phyloP scores from a whole-genome alignment of 64 coral and sea anemone species.

The Anthopleura sola region DNA sequence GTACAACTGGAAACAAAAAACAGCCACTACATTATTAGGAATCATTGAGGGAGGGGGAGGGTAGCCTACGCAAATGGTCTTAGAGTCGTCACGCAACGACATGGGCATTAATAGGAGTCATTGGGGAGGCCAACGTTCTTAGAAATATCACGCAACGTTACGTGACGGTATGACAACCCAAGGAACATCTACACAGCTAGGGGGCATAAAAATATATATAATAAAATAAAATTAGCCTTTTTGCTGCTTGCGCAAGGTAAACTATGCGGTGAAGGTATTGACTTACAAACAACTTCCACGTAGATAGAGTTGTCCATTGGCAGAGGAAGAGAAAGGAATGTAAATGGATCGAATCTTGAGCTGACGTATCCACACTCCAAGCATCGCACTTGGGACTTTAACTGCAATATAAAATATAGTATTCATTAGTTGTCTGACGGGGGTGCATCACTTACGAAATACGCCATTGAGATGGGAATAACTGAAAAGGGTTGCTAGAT shows the following conservation, averaged over 20 bases:
- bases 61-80: too few relatives aligned
- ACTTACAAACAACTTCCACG: slow-evolving; percentile 91
- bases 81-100: too few relatives aligned
- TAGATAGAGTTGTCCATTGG: slow-evolving; percentile 99
- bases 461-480: too few relatives aligned
- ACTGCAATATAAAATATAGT: slow-evolving; percentile 27
- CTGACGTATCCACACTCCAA: slow-evolving; percentile 94
- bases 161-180: too few relatives aligned
- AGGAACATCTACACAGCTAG: too few relatives aligned
- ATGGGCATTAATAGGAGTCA: too few relatives aligned
- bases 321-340: slow-evolving; percentile 87
- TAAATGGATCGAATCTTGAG: slow-evolving; percentile 96
- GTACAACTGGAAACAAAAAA: slow-evolving; percentile 61
- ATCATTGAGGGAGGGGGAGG: background rate
- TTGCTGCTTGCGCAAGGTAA: background rate
- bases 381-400: slow-evolving; percentile 93
- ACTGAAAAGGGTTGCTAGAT: too few relatives aligned
- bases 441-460: too few relatives aligned
- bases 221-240: too few relatives aligned
- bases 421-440: background rate
- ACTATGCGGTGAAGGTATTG: background rate
- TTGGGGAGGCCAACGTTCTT: too few relatives aligned
- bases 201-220: too few relatives aligned
- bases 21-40: background rate
- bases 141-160: too few relatives aligned